phyloP scores from a whole-genome alignment of 2,113 vertebrate species.

The Junco hyemalis region DNA sequence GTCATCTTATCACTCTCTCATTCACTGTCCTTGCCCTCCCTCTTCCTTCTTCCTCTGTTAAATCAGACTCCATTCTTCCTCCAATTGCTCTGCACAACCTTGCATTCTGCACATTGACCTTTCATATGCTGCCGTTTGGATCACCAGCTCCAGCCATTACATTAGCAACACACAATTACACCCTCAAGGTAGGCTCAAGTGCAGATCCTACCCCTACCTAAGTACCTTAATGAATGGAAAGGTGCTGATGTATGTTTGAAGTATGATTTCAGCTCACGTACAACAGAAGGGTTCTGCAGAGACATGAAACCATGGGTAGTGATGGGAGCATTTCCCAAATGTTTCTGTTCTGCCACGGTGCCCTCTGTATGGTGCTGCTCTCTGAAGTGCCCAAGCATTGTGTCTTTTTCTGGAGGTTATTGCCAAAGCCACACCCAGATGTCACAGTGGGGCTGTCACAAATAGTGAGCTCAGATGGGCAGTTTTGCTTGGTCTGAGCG shows the following conservation, averaged over 20 bases:
- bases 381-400: neutral
- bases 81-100: slow-evolving; percentile 59
- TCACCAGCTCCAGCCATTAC: slow-evolving; percentile 78
- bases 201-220: slow-evolving; percentile 69
- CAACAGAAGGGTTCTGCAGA: slow-evolving; percentile 1
- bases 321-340: slow-evolving; percentile 48
- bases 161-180: slow-evolving; percentile 85
- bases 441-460: neutral
- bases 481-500: neutral
- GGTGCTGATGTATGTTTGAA: slow-evolving; percentile 62
- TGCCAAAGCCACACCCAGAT: neutral
- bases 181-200: slow-evolving; percentile 81
- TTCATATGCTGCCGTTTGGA: slow-evolving; percentile 70
- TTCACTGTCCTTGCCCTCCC: slow-evolving; percentile 8
- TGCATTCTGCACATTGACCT: slow-evolving; percentile 69
- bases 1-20: neutral
- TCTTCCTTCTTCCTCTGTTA: slow-evolving; percentile 28
- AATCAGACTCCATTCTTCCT: slow-evolving; percentile 45
- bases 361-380: neutral
- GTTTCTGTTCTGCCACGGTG: slow-evolving; percentile 25
- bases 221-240: slow-evolving; percentile 74
- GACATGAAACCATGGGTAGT: neutral
- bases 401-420: neutral
- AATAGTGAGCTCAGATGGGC: neutral
- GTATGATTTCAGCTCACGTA: slow-evolving; percentile 48